phyloP scores from a whole-genome alignment of 2,113 vertebrate genomes.

The Emydura subglobosa region DNA sequence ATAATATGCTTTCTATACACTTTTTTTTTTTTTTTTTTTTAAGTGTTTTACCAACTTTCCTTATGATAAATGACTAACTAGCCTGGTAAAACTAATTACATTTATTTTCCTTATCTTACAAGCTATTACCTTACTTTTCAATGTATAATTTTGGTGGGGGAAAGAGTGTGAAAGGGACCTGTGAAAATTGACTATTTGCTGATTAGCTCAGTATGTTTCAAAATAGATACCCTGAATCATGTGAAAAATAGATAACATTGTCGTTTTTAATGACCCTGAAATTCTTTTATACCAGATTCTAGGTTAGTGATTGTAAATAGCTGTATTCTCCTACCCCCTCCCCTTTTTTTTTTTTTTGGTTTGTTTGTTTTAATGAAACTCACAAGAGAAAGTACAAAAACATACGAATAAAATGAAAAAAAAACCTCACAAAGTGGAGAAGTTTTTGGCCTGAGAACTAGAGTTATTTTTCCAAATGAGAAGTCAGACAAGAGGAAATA shows the following conservation, averaged over 20 bases:
- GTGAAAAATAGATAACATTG: background rate
- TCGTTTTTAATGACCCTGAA: background rate
- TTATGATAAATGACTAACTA: background rate
- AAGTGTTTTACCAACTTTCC: background rate
- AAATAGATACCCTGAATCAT: background rate
- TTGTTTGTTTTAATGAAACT: background rate
- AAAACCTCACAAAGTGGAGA: background rate
- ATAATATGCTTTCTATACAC: background rate
- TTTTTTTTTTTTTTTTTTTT: background rate
- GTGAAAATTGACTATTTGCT: fast-evolving
- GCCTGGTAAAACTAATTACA: background rate
- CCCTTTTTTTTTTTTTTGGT: background rate
- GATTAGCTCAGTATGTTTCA: background rate
- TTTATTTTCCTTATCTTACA: background rate
- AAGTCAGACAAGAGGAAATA: background rate
- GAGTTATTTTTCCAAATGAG: background rate
- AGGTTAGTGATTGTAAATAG: background rate
- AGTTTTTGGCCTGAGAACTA: background rate
- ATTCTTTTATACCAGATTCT: background rate
- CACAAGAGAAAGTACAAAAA: background rate
- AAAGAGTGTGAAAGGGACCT: background rate
- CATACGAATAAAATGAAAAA: background rate
- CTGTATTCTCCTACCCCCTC: background rate
- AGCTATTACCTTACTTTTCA: background rate
- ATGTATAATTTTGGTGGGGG: background rate